phyloP scores from a whole-genome alignment of 1,140 invertebrate species.

The Lysiphlebus fabarum region DNA sequence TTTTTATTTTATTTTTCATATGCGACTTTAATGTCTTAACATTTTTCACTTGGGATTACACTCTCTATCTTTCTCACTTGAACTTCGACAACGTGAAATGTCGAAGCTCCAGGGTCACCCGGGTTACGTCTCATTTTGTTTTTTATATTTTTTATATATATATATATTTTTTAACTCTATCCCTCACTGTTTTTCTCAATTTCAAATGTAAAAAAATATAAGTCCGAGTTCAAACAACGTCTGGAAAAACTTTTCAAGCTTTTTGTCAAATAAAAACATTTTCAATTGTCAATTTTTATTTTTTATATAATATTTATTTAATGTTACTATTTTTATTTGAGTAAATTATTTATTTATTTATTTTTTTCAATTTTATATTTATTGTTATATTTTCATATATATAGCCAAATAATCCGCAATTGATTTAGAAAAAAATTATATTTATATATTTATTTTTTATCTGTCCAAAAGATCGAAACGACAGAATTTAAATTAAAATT shows the following conservation, averaged over 20 bases:
- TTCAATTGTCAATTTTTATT: neutral
- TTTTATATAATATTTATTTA: neutral
- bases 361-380: too few species aligned
- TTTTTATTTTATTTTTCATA: neutral
- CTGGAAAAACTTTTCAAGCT: neutral
- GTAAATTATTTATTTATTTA: neutral
- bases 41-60: constrained; percentile 16
- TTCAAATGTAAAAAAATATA: neutral
- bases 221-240: too few species aligned
- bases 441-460: too few species aligned
- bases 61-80: neutral
- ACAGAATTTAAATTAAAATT: too few species aligned
- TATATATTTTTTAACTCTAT: too few species aligned
- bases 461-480: too few species aligned
- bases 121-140: neutral
- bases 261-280: constrained; percentile 5
- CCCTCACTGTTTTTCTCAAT: too few species aligned
- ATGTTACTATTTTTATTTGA: constrained; percentile 3
- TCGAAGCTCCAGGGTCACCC: constrained; percentile 1
- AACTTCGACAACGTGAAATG: constrained; percentile 14
- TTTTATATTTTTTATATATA: neutral
- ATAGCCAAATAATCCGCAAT: too few species aligned
- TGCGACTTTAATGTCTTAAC: constrained; percentile 7
- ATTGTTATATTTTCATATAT: too few species aligned
- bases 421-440: too few species aligned